Evolutionary conservation across 2,113 vertebrate species (phyloP), one percentile per base, ranked within the genome.

Genomic region (Mungos mungo): DNA sequence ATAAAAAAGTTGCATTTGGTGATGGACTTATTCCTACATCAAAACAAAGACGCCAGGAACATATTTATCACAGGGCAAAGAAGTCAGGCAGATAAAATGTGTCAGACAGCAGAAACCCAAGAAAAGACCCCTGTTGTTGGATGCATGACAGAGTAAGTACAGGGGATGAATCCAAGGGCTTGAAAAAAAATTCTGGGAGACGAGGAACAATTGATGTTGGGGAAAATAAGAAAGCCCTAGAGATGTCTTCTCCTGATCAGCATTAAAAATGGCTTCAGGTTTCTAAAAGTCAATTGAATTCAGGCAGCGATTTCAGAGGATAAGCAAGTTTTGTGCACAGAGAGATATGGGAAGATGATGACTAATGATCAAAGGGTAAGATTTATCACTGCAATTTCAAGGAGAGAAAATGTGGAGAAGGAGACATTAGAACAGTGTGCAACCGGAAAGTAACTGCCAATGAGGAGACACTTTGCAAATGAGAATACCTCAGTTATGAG

Each of bases 281-380:
- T 80, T 87, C 86, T 80, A 82, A 95, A 96, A 95, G 95, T 80
- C 97, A 92, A 47, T 85, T 87, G 92, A 69, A 96, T 93, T 90
- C 45, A 71, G 80, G 41, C 63, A 92, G 69, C 45, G 38, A 50
- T 54, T 69, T 83, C 18, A n/a, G 83, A 93, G 29, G n/a, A 25
- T 95, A 91, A 97, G 91, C 85, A 90, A 84, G 85, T 95, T 98
- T 90, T 71, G 50, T 77, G 60, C 85, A 72, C 74, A 84, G 92
- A 92, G 35, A 88, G 96, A 92, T 83, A 93, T 0, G 35, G 92
- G 31, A 68, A 21, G 69, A 50, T 57, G 87, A 66, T 84, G 95
- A 90, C 31, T 35, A 45, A 90, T 69, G 93, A 77, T 33, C 69
- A 60, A 21, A 54, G 13, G 74, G 80, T 12, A 90, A 95, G 87